A percentile compares a stretch with the other conserved stretches of the same genome.
phyloP scores from a whole-genome alignment of 1,140 invertebrate species.

The Drosophila auraria region DNA sequence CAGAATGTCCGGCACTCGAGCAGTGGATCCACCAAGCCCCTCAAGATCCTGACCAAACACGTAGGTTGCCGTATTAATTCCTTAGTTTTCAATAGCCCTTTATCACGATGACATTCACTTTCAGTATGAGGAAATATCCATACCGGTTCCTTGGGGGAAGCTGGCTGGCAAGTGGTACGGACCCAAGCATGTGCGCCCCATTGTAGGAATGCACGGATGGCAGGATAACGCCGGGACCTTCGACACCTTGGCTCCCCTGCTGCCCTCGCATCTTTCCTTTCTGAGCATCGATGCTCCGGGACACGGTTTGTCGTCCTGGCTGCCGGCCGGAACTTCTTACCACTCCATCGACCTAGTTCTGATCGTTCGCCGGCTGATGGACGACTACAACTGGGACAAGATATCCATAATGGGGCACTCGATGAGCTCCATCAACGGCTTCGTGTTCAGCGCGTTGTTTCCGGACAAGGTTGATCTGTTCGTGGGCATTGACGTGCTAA shows the following conservation, averaged over 20 bases:
- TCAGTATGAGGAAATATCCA: conserved; percentile 87
- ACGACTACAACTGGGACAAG: conserved; percentile 90
- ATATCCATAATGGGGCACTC: conserved; percentile 90
- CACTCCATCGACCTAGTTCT: conserved; percentile 87
- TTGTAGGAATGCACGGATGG: conserved; percentile 91
- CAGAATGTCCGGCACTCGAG: conserved; percentile 31
- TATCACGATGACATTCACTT: conserved; percentile 7
- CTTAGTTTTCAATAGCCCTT: not conserved
- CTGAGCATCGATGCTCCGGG: conserved; percentile 90
- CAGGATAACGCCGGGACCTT: conserved; percentile 91
- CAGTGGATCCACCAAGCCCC: conserved; percentile 28
- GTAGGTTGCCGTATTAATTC: conserved; percentile 30
- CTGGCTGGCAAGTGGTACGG: conserved; percentile 90
- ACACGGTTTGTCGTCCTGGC: conserved; percentile 90
- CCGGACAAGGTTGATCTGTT: conserved; percentile 88
- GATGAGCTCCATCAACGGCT: conserved; percentile 88
- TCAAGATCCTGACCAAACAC: conserved; percentile 60
- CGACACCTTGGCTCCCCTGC: conserved; percentile 88
- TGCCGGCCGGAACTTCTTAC: conserved; percentile 88
- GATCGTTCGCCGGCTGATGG: conserved; percentile 87
- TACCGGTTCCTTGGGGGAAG: conserved; percentile 89
- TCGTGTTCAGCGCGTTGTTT: conserved; percentile 87
- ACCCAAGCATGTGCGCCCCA: conserved; percentile 87
- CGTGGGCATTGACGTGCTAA: conserved; percentile 88
- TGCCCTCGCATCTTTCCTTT: conserved; percentile 87